Base-by-base conservation (phyloP, 1,140 invertebrate species). In the Cherax quadricarinatus region DNA sequence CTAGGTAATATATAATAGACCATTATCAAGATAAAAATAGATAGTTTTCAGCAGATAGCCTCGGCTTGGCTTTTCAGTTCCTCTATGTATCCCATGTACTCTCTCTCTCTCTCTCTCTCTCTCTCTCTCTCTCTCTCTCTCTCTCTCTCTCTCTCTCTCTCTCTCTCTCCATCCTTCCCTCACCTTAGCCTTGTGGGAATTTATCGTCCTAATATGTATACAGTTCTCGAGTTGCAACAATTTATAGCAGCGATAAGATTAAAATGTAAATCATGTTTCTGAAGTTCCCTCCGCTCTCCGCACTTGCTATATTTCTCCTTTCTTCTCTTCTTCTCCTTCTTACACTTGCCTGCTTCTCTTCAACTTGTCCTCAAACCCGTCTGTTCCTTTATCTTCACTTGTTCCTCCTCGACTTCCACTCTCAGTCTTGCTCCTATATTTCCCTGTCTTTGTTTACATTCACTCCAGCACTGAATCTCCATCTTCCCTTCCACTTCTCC, bases 111-210 rank as follows among this genome's bases (percentile, higher is more conserved):
- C 73, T 87, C 86, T 78, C 70, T 51, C 66, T 87, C 66, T 87
- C 86, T 87, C 66, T 75, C 86, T 78, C 70, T 86, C 84, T 86
- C 84, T 86, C 84, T 86, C 84, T 41, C 30, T 41, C 30, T 78
- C 73, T 87, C 86, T 78, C 70, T 51, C 66, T 87, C 66, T 87
- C 86, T 87, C 66, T 75, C 86, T 78, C 70, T 86, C 84, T 86
- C 84, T 86, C 84, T 86, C 84, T 41, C 30, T 41, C 30, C 30
- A 41, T 41, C 30, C 30, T 41, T 41, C 30, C 30, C 30, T 41
- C 30, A 18, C 62, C 5, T 2, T 14, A 48, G 10, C 41, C 79
- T 48, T 18, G 16, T 81, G 48, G 48, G 48, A n/a, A 49, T 53
- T 81, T 51, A 51, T 49, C 12, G 48, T 53, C 79, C 79, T n/a